These are phyloP conservation scores for Meriones unguiculatus DNA, from an alignment of 2,113 vertebrate species.

Conservation along the genomic window DNA sequence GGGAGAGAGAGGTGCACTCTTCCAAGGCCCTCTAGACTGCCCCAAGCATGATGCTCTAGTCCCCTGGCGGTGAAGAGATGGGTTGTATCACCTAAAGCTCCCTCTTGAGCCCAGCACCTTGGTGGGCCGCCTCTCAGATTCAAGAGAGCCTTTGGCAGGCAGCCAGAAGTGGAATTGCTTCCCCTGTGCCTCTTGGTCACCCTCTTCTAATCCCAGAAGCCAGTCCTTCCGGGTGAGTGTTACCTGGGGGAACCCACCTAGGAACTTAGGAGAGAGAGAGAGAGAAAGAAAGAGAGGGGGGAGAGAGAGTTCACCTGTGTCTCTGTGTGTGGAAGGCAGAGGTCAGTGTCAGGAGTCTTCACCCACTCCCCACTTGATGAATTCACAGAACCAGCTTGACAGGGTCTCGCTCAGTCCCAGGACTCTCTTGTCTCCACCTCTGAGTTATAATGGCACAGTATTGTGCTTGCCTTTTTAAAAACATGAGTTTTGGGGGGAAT, in stretches of 20 bases:
- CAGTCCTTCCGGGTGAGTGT: neutral
- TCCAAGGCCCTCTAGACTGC: neutral
- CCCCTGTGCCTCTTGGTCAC: neutral
- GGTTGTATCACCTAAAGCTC: neutral
- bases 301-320: too few species aligned
- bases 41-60: neutral
- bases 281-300: too few species aligned
- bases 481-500: neutral
- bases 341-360: neutral
- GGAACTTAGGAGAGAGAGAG: neutral
- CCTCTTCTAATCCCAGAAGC: neutral
- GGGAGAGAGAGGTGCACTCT: neutral
- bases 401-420: neutral
- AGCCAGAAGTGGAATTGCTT: neutral
- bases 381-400: neutral
- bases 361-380: neutral
- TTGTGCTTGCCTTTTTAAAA: neutral
- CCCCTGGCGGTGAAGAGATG: neutral
- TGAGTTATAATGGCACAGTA: too few species aligned
- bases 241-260: neutral
- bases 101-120: rapidly evolving
- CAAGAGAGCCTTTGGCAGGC: neutral
- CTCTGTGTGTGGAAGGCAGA: neutral
- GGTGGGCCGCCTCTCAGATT: neutral
- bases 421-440: neutral